Percentiles rank a stretch among this genome's conserved stretches.
Conservation (phyloP, 2,797 vertebrate species). For the Acestrorhynchus altus region DNA sequence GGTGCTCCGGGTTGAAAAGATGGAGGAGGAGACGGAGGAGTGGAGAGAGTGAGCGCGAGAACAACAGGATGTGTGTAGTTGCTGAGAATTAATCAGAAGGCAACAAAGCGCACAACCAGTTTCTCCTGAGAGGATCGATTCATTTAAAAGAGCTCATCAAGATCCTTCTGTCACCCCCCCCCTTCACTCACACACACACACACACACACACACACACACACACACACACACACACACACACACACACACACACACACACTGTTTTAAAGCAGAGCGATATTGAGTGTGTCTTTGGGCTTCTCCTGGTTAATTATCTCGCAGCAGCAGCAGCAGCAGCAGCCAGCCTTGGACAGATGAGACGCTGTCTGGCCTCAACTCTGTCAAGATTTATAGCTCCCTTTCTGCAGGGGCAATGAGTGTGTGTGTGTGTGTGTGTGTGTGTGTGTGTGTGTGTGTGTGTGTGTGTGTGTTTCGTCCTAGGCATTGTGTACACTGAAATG, state of each 20-base stretch:
- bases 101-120: constrained; percentile 43
- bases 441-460: constrained; percentile 14
- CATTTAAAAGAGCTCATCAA: constrained; percentile 45
- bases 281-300: constrained; percentile 33
- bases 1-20: constrained; percentile 7
- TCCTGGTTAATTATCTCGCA: constrained; percentile 43
- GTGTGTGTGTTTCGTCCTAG: not conserved
- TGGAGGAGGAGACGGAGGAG: not conserved
- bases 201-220: constrained; percentile 30
- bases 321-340: constrained; percentile 18
- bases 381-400: constrained; percentile 34
- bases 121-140: constrained; percentile 45
- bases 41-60: constrained; percentile 16
- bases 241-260: not conserved
- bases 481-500: not conserved
- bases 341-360: constrained; percentile 21
- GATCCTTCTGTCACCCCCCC: constrained; percentile 26
- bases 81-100: constrained; percentile 42
- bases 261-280: constrained; percentile 30
- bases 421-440: constrained; percentile 18
- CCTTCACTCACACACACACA: constrained; percentile 10
- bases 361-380: constrained; percentile 6
- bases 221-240: not conserved
- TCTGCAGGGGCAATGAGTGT: constrained; percentile 12
- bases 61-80: constrained; percentile 50